phyloP scores from a whole-genome alignment of 2,888 invertebrate genomes.

The Hypomecis punctinalis region DNA sequence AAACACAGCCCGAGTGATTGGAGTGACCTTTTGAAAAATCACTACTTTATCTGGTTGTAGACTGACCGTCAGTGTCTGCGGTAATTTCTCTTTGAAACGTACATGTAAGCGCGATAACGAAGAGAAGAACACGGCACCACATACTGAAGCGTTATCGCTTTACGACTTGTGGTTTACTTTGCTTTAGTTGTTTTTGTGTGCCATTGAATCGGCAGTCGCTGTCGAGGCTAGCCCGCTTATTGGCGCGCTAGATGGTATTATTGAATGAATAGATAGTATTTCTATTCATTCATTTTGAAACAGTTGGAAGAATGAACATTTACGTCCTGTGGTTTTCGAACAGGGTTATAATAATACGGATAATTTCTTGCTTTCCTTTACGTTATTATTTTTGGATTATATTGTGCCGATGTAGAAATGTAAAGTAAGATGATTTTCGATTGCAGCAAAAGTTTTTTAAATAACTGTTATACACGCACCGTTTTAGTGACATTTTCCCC shows the following conservation, averaged over 20 bases:
- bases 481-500: too few relatives aligned
- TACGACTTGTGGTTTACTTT: constrained; percentile 42
- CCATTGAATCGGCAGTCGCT: constrained; percentile 14
- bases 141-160: constrained; percentile 65
- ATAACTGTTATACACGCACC: too few relatives aligned
- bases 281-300: not conserved
- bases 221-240: constrained; percentile 3
- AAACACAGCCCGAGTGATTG: constrained; percentile 14
- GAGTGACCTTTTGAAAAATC: constrained; percentile 49
- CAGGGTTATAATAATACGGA: not conserved
- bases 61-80: constrained; percentile 63
- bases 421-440: too few relatives aligned
- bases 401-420: too few relatives aligned
- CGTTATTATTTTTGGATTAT: not conserved
- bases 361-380: not conserved
- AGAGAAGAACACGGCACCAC: constrained; percentile 70
- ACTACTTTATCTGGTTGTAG: constrained; percentile 67
- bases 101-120: constrained; percentile 73
- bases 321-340: not conserved
- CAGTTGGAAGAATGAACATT: not conserved
- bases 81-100: constrained; percentile 64
- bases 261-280: not conserved
- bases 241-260: not conserved
- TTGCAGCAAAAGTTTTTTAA: too few relatives aligned
- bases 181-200: constrained; percentile 39